phyloP scores from a whole-genome alignment of 1,140 invertebrate species.

The Pinna nobilis region DNA sequence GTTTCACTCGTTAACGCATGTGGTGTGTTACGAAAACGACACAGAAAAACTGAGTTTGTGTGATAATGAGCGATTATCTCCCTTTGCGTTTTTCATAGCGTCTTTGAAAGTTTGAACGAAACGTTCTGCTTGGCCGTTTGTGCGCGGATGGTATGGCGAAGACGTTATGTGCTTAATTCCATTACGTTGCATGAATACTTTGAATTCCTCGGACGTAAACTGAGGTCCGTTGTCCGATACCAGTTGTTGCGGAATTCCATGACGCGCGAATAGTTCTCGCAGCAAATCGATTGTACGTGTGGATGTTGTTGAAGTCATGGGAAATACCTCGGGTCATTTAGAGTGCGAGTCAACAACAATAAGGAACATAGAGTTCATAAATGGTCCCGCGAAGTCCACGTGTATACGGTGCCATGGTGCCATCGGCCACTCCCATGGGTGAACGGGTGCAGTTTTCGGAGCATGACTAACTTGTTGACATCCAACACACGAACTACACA shows the following conservation, averaged over 20 bases:
- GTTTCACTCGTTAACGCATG: too few relatives aligned
- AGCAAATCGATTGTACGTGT: not conserved
- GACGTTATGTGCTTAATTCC: conserved; percentile 3
- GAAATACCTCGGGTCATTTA: conserved; percentile 36
- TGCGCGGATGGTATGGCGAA: not conserved
- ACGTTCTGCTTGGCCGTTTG: not conserved
- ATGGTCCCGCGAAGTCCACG: conserved; percentile 40
- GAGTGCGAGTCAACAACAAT: conserved; percentile 30
- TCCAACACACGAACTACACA: not conserved
- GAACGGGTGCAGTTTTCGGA: conserved; percentile 23
- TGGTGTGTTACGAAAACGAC: too few relatives aligned
- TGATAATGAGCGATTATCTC: too few relatives aligned
- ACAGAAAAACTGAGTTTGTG: too few relatives aligned
- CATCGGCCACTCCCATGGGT: conserved; percentile 39
- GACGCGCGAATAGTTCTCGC: not conserved
- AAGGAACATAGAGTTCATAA: conserved; percentile 26
- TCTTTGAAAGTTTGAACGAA: conserved; percentile 21
- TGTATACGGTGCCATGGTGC: conserved; percentile 36
- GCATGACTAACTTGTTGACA: conserved; percentile 20
- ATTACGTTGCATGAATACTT: not conserved
- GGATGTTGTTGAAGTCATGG: conserved; percentile 27
- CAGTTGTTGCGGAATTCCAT: not conserved
- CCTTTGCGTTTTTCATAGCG: not conserved
- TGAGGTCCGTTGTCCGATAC: conserved; percentile 15
- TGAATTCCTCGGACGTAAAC: not conserved